A percentile compares a stretch with the other conserved stretches of the same genome.
These are phyloP conservation scores for Centropus unirufus DNA, from an alignment of 2,113 vertebrate genomes.

Conservation along the genomic window DNA sequence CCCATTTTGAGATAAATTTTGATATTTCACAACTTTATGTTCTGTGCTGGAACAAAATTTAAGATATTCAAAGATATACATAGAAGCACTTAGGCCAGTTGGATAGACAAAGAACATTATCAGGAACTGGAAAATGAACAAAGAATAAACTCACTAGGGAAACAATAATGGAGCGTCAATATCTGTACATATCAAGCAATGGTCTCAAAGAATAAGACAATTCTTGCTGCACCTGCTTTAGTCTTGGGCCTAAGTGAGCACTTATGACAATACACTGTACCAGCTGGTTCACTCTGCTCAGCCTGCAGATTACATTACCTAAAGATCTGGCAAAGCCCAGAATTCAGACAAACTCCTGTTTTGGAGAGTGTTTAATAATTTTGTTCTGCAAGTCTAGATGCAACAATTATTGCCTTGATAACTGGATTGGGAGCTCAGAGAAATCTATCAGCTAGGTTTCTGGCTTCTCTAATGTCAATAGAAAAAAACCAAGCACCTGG, in stretches of 20 bases:
- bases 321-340: background rate
- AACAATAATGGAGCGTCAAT: background rate
- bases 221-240: background rate
- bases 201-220: background rate
- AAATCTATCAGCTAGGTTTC: background rate
- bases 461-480: background rate
- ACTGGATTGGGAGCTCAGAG: background rate
- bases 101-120: background rate
- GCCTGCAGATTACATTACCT: background rate
- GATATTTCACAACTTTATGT: background rate
- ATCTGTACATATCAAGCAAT: background rate
- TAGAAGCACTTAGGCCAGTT: background rate
- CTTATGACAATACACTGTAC: background rate
- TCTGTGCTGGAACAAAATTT: background rate
- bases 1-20: background rate
- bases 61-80: background rate
- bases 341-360: background rate
- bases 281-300: background rate
- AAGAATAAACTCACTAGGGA: background rate
- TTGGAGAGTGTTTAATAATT: background rate
- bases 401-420: background rate
- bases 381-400: background rate
- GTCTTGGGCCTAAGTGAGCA: background rate
- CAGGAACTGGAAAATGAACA: background rate
- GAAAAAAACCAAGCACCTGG: background rate